Base-by-base conservation (phyloP, 1,140 invertebrate species). In the Potamilus streckersoni region DNA sequence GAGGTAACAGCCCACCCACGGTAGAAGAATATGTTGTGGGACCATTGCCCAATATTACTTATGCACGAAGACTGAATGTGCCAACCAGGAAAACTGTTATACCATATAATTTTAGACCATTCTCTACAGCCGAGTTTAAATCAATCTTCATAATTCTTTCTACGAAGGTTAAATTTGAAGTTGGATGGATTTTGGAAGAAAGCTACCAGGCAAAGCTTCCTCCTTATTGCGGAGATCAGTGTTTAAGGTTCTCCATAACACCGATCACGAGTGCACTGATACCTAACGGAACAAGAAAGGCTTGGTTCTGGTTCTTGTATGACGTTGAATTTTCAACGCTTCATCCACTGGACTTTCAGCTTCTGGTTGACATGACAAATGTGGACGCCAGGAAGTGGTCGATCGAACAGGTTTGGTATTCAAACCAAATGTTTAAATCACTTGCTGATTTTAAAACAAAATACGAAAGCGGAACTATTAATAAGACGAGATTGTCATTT, bases 1-100 rank as follows among this genome's bases (percentile, higher is more conserved):
- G 85, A 16, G 85, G 84, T 66, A 60, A 38, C 2, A 57, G 58
- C 15, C 81, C 80, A 11, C 84, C 84, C 38, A 67, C 80, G 13
- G 83, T 87, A 1, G 84, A 85, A 67, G 87, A 89, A 70, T 88
- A 89, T 69, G 62, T 83, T 20, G 81, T 89, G 23, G 84, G 84
- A 17, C 79, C 82, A 15, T 65, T 88, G 5, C 82, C 81, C 11
- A 79, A 82, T 15, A 76, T 82, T 5, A 71, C 74, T 6, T 81
- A 82, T 66, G 75, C 80, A 17, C 55, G 63, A 13, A 59, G 85
- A 49, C 56, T 82, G 2, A 71, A 79, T 19, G 83, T 78, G 2
- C 64, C 71, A 5, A 69, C 78, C 12, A 69, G 83, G 14, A 79
- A 80, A 72, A 85, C 83, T 15, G 76, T 71, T 8, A 79, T 87